Evolutionary conservation across 2,888 invertebrate genomes (phyloP), one percentile per base, ranked within the genome.

Genomic region (Heterodera filipjevi): DNA sequence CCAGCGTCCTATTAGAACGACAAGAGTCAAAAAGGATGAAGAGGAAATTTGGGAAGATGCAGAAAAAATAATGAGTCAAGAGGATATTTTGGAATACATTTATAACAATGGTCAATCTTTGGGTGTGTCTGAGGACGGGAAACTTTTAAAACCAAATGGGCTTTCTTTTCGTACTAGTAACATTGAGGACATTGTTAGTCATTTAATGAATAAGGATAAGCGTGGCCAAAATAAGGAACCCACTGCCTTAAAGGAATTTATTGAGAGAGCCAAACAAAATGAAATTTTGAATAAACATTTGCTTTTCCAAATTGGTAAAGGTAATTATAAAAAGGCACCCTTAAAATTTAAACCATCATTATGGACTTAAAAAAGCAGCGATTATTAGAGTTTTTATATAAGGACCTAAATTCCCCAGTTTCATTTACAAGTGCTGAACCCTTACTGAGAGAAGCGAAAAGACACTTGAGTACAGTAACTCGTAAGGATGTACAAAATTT

Each of bases 301-400:
- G 5, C n/a, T 59, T 59, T 10, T n/a, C 59, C 66, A 68, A 19
- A 19, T 6, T 10, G 66, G 66, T 12, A 68, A 32, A 12, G 66
- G 66, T 0, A n/a, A 6, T 27, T 59, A 68, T 68, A 35, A 35
- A 68, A 68, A 59, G 14, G 14, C 14, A 5, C 0, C 27, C 3
- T 0, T n/a, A 0, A 59, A 59, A 27, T 59, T 77, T 32, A 59
- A 64, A 73, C 77, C 77, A 2, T 2, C 39, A 16, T 35, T 77
- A 77, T 77, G 77, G 77, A 33, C 22, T 3, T 44, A 14, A 71
- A 71, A 35, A 44, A 66, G n/a, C 32, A 46, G 2, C n/a, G 14
- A 16, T 72, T 77, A 14, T 66, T 77, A 14, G 32, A 73, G 22
- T 73, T 46, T 12, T 33, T 77, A 14, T 77, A 77, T 66, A 77